A percentile compares a stretch with the other conserved stretches of the same genome.
Evolutionary conservation across 2,797 vertebrate genomes (phyloP).

Genomic region (Echiichthys vipera): DNA sequence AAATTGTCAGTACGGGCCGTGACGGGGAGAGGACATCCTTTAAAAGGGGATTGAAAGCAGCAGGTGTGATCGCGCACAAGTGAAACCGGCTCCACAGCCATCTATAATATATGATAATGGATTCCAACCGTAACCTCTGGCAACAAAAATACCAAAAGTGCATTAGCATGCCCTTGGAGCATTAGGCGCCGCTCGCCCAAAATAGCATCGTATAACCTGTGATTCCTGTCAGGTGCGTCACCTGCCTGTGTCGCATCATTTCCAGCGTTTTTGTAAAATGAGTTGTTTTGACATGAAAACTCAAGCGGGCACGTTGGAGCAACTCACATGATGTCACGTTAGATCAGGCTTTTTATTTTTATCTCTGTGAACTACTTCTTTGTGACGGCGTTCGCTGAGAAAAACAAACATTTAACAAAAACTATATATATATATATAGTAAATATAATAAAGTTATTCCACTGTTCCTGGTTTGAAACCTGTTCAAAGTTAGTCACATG

Average conservation of each 20-base stretch:
- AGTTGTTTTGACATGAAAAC: constrained; percentile 1
- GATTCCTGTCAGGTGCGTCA: constrained; percentile 1
- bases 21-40: not conserved
- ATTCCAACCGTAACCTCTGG: not conserved
- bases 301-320: not conserved
- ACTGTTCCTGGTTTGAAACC: not conserved
- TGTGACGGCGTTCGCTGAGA: not conserved
- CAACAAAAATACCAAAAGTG: constrained; percentile 5
- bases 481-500: not conserved
- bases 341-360: not conserved
- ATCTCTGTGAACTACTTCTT: not conserved
- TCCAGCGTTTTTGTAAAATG: not conserved
- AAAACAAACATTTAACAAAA: not conserved
- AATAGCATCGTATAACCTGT: not conserved
- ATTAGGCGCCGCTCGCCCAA: not conserved
- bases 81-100: not conserved
- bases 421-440: too few relatives aligned
- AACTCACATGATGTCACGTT: not conserved
- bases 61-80: not conserved
- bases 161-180: not conserved
- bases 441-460: too few relatives aligned
- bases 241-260: not conserved
- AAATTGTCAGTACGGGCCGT: not conserved
- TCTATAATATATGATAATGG: constrained; percentile 28
- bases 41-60: constrained; percentile 10